These are phyloP conservation scores for Gopherus flavomarginatus DNA, from an alignment of 2,113 vertebrate species.

Conservation along the genomic window DNA sequence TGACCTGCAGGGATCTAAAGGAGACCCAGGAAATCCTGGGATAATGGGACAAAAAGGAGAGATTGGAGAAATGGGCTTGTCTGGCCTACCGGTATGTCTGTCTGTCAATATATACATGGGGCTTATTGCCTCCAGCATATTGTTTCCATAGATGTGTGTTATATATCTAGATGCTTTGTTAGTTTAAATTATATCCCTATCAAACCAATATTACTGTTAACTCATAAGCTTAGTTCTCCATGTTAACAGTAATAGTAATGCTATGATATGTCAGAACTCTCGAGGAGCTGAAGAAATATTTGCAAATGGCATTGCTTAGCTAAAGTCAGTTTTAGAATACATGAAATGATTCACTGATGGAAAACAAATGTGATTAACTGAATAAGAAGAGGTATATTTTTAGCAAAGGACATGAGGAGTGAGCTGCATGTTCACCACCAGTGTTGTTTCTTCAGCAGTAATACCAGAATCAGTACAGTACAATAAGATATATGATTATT, in stretches of 20 bases:
- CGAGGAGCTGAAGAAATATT: neutral
- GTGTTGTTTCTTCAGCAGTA: neutral
- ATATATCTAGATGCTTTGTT: neutral
- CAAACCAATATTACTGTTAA: fast-evolving
- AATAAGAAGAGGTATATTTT: neutral
- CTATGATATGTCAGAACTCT: neutral
- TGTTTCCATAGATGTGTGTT: neutral
- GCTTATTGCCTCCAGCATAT: fast-evolving
- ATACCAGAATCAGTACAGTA: neutral
- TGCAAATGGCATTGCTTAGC: neutral
- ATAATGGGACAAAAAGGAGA: conserved; percentile 88
- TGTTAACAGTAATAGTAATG: neutral
- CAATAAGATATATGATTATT: neutral
- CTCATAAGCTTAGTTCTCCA: neutral
- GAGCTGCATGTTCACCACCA: neutral
- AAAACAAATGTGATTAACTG: neutral
- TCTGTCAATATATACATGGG: neutral
- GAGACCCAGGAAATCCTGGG: conserved; percentile 85
- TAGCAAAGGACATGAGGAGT: neutral
- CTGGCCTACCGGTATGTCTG: conserved; percentile 85
- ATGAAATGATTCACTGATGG: neutral
- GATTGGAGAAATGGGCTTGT: conserved; percentile 85
- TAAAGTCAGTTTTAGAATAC: neutral
- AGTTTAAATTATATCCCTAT: too few species aligned
- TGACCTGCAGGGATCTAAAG: conserved; percentile 84